Conservation (phyloP, 2,888 invertebrate genomes). For the Drosophila longiperda region DNA sequence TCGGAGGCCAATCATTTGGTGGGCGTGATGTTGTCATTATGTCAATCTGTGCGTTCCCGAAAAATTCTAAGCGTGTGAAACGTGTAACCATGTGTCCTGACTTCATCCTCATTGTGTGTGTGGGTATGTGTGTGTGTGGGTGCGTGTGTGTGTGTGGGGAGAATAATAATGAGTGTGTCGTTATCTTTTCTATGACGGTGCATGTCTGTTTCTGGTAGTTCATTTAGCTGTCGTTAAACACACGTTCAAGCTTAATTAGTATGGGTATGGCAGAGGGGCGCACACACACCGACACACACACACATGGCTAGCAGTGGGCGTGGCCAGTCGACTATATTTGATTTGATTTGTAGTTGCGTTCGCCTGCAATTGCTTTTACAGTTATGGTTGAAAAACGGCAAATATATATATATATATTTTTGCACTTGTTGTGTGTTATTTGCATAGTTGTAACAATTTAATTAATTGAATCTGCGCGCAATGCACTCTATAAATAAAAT, state of each 20-base stretch:
- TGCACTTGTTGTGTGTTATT: constrained; percentile 24
- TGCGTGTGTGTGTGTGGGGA: constrained; percentile 35
- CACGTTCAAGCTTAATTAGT: constrained; percentile 73
- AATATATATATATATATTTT: constrained; percentile 22
- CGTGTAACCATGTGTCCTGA: constrained; percentile 46
- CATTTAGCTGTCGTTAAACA: constrained; percentile 75
- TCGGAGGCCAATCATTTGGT: constrained; percentile 71
- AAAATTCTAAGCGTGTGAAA: constrained; percentile 59
- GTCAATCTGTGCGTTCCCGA: constrained; percentile 67
- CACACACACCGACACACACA: neutral
- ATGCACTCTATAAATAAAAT: constrained; percentile 30
- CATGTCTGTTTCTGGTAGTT: constrained; percentile 72
- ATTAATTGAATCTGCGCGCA: constrained; percentile 42
- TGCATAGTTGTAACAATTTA: constrained; percentile 38
- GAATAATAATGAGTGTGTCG: constrained; percentile 72
- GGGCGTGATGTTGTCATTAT: constrained; percentile 78
- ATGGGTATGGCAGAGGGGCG: constrained; percentile 4
- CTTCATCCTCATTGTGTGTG: constrained; percentile 5
- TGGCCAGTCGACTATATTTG: constrained; percentile 8
- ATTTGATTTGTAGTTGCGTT: constrained; percentile 15
- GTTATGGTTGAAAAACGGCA: neutral
- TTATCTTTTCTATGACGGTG: constrained; percentile 65
- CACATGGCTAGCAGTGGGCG: constrained; percentile 10
- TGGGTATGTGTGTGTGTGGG: constrained; percentile 13
- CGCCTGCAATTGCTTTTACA: neutral